Base-by-base conservation (phyloP, 2,888 invertebrate species). In the Cryptophagus acutangulus region DNA sequence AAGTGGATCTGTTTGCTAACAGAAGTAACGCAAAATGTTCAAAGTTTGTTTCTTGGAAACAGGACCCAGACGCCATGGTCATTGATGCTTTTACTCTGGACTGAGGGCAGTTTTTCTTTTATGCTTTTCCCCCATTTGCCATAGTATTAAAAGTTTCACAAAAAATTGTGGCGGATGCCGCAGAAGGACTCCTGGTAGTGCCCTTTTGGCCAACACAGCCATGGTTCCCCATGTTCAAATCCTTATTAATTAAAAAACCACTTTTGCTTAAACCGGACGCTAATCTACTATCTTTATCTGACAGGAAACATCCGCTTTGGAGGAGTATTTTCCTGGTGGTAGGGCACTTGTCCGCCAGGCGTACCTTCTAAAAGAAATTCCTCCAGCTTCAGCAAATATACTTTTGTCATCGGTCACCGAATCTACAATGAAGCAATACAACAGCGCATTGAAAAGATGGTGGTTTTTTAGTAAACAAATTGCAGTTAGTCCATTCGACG, bases 61-160 rank as follows among this genome's bases (percentile, higher is more conserved):
- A 6, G 24, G 24, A 20, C 6, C 24, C 24, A 20, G 24, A 20
- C 6, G 24, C 24, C 24, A 9, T 26, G 8, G 17, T 20, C 9
- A 20, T 24, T 4, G 37, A 38, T 26, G 33, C 36, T 30, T 40
- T 43, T 35, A 40, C 40, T 29, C 17, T 40, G 3, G 2, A 13
- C 24, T 43, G 40, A 37, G 8, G 13, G 3, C 29, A 29, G 8
- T 16, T 29, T 5, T 12, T 26, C 15, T 40, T 40, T 30, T 44
- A 44, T 30, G 44, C 34, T 8, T 44, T 44, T 34, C 40, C 43
- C 15, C 40, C 43, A n/a, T 44, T 36, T 37, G 17, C 37, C 9
- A 15, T 44, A n/a, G 40, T 40, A 15, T 14, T 18, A 16, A 24
- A 17, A 20, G 29, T 33, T 13, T 12, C 39, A 17, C 33, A 38